Percentiles rank a stretch among this genome's conserved stretches.
Conservation (phyloP, 2,113 vertebrate genomes). For the Channa argus region DNA sequence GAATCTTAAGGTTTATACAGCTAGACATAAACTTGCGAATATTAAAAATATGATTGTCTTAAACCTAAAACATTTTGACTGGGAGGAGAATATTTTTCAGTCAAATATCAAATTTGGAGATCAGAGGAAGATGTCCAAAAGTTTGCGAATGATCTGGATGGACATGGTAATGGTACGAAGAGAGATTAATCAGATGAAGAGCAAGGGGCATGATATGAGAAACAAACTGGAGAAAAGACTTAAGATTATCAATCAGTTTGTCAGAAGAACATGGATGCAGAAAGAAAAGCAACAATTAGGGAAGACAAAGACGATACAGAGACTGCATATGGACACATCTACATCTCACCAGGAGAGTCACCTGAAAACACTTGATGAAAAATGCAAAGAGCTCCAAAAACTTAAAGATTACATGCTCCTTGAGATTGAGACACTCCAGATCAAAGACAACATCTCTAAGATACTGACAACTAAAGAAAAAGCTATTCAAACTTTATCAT, state of each 20-base stretch:
- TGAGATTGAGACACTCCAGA: slow-evolving; percentile 36
- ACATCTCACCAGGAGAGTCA: background rate
- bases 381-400: slow-evolving; percentile 41
- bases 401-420: slow-evolving; percentile 36
- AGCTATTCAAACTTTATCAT: slow-evolving; percentile 48
- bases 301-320: background rate
- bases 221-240: slow-evolving; percentile 57
- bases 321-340: background rate
- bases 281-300: slow-evolving; percentile 28
- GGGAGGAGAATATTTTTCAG: no score
- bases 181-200: slow-evolving; percentile 59
- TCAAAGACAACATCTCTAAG: background rate
- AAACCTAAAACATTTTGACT: background rate
- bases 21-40: no score
- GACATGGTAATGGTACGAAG: slow-evolving; percentile 47
- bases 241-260: slow-evolving; percentile 31
- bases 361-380: background rate
- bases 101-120: no score
- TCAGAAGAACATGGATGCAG: slow-evolving; percentile 29
- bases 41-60: no score
- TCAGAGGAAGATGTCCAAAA: slow-evolving; percentile 5
- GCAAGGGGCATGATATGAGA: slow-evolving; percentile 48
- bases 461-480: slow-evolving; percentile 33
- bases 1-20: no score
- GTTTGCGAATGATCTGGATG: slow-evolving; percentile 54